These are phyloP conservation scores for Acanthisitta chloris DNA, from an alignment of 2,113 vertebrate species.

Conservation along the genomic window DNA sequence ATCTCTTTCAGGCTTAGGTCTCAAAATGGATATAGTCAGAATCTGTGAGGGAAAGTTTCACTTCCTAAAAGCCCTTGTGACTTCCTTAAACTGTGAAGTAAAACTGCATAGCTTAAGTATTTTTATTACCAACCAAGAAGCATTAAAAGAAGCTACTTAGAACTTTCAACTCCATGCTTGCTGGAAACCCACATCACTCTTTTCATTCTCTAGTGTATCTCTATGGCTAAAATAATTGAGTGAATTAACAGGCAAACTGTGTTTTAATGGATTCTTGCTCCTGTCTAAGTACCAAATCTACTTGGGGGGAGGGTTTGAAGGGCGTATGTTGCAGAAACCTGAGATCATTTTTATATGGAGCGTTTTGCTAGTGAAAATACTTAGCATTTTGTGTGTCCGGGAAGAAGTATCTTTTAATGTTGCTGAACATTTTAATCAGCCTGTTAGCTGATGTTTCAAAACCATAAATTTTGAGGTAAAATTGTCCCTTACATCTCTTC, in stretches of 20 bases:
- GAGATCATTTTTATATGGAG: background rate
- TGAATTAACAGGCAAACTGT: background rate
- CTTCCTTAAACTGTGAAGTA: background rate
- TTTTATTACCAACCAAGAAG: background rate
- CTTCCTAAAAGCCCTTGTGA: background rate
- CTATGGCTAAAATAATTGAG: rapidly evolving
- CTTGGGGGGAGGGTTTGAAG: background rate
- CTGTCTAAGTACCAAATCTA: rapidly evolving
- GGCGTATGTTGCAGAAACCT: background rate
- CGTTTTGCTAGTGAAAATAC: background rate
- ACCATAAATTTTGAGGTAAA: background rate
- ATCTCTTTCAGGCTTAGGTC: rapidly evolving
- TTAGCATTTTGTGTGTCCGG: background rate
- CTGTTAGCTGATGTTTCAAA: background rate
- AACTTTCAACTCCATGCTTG: background rate
- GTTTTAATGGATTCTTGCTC: background rate
- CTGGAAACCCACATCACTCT: background rate
- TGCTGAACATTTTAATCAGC: background rate
- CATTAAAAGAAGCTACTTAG: background rate
- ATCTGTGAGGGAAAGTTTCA: background rate
- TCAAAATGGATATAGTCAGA: background rate
- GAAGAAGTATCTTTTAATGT: background rate
- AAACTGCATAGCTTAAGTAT: background rate
- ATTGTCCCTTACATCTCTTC: background rate
- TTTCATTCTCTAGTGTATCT: background rate